Evolutionary conservation across 2,113 vertebrate species (phyloP).

Genomic region (Burhinus oedicnemus): DNA sequence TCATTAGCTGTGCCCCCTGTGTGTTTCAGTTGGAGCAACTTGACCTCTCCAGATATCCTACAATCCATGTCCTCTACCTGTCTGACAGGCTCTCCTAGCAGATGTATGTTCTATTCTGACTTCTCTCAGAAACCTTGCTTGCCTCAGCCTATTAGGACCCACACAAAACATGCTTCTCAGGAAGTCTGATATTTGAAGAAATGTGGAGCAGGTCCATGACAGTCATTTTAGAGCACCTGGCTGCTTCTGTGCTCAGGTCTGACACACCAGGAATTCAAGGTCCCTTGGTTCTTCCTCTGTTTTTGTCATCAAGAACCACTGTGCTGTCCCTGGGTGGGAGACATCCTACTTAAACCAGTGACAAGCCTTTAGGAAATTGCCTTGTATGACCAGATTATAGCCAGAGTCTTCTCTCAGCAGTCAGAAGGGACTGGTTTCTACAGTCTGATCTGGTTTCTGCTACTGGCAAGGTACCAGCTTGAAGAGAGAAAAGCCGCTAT

Average conservation of each 20-base stretch:
- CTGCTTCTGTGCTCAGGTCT: not conserved
- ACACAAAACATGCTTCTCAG: not conserved
- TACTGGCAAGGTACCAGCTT: not conserved
- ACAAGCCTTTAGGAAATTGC: not conserved
- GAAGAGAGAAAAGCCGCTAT: not conserved
- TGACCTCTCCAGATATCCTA: not conserved
- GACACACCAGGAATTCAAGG: not conserved
- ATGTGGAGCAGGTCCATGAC: not conserved
- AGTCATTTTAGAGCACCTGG: accelerated
- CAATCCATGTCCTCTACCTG: not conserved
- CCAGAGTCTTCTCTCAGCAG: not conserved
- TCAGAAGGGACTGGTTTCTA: not conserved
- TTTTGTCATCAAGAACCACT: not conserved
- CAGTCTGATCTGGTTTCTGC: not conserved
- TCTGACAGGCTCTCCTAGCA: not conserved
- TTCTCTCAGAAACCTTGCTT: not conserved
- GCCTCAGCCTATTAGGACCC: not conserved
- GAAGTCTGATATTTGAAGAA: not conserved
- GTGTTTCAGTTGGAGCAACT: not conserved
- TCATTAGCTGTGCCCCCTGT: not conserved
- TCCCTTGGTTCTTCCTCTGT: not conserved
- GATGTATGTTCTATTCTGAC: not conserved
- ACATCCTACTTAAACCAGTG: not conserved
- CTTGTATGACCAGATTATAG: not conserved
- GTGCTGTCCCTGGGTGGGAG: not conserved